Percentiles rank a stretch among this genome's conserved stretches.
Evolutionary conservation across 1,140 invertebrate genomes (phyloP).

Genomic region (Temnothorax curvispinosus): DNA sequence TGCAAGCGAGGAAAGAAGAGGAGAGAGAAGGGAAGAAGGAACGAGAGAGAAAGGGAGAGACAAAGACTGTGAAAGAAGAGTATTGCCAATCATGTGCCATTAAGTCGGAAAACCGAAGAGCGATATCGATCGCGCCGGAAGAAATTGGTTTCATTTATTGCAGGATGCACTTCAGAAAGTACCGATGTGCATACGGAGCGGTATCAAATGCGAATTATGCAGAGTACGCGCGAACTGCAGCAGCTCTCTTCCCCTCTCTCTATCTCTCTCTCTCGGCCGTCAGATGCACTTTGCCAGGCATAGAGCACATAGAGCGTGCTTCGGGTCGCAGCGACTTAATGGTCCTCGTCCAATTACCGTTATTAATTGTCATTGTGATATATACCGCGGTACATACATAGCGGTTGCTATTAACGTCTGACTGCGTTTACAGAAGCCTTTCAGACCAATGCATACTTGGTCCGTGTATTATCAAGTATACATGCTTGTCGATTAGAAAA

Average conservation of each 20-base stretch:
- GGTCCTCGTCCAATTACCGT: constrained; percentile 70
- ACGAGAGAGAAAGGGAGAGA: no score
- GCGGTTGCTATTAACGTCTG: constrained; percentile 39
- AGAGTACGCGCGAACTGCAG: not conserved
- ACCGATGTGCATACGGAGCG: constrained; percentile 12
- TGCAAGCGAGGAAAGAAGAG: not conserved
- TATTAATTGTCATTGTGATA: constrained; percentile 75
- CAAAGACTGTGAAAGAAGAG: not conserved
- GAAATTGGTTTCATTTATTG: constrained; percentile 41
- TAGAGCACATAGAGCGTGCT: not conserved
- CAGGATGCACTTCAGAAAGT: constrained; percentile 39
- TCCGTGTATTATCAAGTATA: not conserved
- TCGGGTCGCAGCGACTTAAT: constrained; percentile 66
- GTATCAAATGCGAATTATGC: constrained; percentile 50
- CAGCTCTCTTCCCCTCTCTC: not conserved
- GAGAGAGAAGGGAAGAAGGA: not conserved
- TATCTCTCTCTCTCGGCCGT: not conserved
- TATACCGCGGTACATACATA: constrained; percentile 40
- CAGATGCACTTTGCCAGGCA: constrained; percentile 32
- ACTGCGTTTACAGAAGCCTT: not conserved
- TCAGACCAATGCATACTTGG: not conserved
- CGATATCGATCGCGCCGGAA: constrained; percentile 6
- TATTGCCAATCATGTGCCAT: not conserved
- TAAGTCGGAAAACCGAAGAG: not conserved
- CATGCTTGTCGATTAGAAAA: constrained; percentile 27